Conservation (phyloP, 2,113 vertebrate genomes). For the Pleuronectes platessa region DNA sequence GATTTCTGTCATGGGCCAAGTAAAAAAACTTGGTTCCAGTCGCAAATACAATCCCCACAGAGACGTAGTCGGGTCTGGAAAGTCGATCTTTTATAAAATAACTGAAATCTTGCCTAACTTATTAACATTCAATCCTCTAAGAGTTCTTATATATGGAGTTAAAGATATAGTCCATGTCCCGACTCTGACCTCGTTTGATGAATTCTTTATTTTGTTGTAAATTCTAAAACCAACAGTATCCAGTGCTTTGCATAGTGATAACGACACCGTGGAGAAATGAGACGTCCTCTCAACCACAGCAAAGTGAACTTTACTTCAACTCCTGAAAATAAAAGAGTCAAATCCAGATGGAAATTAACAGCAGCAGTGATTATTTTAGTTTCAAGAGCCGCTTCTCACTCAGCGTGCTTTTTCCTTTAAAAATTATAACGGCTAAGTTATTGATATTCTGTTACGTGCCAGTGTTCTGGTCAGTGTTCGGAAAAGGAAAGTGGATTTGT, state of each 20-base stretch:
- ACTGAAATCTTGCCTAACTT: neutral
- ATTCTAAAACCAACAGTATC: slow-evolving; percentile 1
- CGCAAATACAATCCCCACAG: neutral
- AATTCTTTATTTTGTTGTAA: slow-evolving; percentile 17
- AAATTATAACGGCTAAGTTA: no score
- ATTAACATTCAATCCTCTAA: neutral
- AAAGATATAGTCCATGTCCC: slow-evolving; percentile 37
- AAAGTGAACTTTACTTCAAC: no score
- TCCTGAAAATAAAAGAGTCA: no score
- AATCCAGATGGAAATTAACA: no score
- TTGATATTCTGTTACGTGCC: no score
- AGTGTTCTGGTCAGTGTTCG: no score
- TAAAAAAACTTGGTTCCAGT: neutral
- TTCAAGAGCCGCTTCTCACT: no score
- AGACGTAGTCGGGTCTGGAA: neutral
- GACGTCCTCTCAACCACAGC: neutral
- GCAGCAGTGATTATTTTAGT: no score
- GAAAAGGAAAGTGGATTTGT: no score
- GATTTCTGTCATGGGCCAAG: slow-evolving; percentile 62
- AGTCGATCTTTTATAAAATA: neutral
- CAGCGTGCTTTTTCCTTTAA: no score
- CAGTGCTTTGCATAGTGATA: no score
- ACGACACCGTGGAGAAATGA: neutral
- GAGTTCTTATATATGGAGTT: no score
- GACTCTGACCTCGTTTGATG: slow-evolving; percentile 30